Evolutionary conservation across 2,797 vertebrate species (phyloP).

Genomic region (Phataginus tricuspis): DNA sequence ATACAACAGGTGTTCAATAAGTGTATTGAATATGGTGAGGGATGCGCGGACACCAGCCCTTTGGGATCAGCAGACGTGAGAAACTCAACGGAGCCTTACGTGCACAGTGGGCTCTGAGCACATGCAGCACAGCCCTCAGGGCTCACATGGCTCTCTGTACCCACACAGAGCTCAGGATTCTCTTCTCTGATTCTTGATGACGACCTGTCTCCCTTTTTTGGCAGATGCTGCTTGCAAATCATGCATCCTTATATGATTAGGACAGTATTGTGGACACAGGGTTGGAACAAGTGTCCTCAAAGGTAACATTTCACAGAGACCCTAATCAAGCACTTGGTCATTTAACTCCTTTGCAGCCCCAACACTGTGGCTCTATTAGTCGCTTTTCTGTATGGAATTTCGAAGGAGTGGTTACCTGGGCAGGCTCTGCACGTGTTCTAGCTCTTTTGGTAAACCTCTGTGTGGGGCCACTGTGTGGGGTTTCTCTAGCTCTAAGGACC

Average conservation of each 20-base stretch:
- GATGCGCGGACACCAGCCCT: not conserved
- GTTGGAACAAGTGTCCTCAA: not conserved
- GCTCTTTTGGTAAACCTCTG: not conserved
- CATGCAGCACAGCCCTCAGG: rapidly evolving
- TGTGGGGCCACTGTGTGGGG: not conserved
- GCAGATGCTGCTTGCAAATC: not conserved
- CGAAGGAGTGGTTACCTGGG: not conserved
- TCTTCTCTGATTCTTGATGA: not conserved
- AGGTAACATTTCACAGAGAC: not conserved
- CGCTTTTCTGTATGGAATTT: not conserved
- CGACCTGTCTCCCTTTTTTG: not conserved
- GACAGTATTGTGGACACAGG: rapidly evolving
- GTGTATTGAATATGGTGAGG: not conserved
- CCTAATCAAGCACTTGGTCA: not conserved
- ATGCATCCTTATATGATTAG: not conserved
- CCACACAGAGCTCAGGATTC: not conserved
- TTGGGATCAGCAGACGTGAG: not conserved
- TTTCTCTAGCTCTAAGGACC: not conserved
- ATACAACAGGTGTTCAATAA: not conserved
- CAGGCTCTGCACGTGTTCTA: rapidly evolving
- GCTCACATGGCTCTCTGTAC: not conserved
- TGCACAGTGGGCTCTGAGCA: not conserved
- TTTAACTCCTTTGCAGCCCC: not conserved
- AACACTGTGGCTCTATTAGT: not conserved
- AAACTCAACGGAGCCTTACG: not conserved